A percentile compares a stretch with the other conserved stretches of the same genome.
Conservation (phyloP, 2,113 vertebrate genomes). For the Pachypanchax playfairii region DNA sequence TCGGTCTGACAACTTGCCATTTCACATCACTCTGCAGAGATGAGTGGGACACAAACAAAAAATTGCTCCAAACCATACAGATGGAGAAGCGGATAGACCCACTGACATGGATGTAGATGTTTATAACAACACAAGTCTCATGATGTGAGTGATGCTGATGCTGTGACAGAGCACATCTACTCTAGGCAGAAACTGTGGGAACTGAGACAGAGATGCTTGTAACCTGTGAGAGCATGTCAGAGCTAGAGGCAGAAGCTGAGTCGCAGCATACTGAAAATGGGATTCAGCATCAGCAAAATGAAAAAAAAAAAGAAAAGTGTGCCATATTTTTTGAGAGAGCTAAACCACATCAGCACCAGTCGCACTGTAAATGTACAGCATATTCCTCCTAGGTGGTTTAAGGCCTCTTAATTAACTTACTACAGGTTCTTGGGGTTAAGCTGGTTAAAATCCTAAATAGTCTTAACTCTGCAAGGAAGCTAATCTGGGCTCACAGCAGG, state of each 20-base stretch:
- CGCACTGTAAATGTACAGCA: constrained; percentile 39
- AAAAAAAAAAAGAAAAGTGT: not conserved
- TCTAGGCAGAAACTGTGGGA: constrained; percentile 36
- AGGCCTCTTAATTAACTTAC: constrained; percentile 37
- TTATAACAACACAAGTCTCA: constrained; percentile 33
- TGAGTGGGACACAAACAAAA: constrained; percentile 64
- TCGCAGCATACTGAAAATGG: constrained; percentile 28
- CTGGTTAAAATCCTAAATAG: constrained; percentile 60
- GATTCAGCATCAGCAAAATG: constrained; percentile 30
- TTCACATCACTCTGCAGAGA: constrained; percentile 63
- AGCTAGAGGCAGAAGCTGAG: constrained; percentile 42
- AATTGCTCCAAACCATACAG: constrained; percentile 67
- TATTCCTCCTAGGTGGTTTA: constrained; percentile 26
- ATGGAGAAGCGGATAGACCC: constrained; percentile 54
- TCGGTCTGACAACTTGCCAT: constrained; percentile 67
- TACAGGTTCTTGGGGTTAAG: constrained; percentile 46
- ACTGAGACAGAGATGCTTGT: constrained; percentile 29
- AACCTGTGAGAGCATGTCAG: constrained; percentile 36
- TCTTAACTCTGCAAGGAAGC: constrained; percentile 59
- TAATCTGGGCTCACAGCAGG: constrained; percentile 64
- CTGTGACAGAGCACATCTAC: constrained; percentile 55
- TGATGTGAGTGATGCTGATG: constrained; percentile 67
- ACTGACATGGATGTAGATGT: constrained; percentile 58
- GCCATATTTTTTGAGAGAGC: constrained; percentile 18
- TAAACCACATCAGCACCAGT: constrained; percentile 32